phyloP scores from a whole-genome alignment of 2,888 invertebrate genomes.

The Drosophila kanekoi region DNA sequence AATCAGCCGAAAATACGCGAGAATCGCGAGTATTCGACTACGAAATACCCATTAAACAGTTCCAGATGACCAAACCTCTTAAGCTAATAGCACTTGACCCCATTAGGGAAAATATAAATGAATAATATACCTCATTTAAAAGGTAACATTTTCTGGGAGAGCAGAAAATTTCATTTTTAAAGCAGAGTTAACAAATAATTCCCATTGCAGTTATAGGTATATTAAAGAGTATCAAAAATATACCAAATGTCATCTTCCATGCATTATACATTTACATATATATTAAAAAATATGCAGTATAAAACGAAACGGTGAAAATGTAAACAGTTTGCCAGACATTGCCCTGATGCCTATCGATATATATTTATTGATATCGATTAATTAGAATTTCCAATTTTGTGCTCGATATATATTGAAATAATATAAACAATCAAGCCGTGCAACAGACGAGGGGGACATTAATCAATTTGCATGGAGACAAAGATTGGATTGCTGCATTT shows the following conservation, averaged over 20 bases:
- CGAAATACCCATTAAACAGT: conserved; percentile 16
- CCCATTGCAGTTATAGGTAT: too few species aligned
- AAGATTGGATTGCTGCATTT: conserved; percentile 36
- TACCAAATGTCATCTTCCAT: too few species aligned
- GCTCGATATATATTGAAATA: conserved; percentile 6
- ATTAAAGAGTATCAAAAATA: too few species aligned
- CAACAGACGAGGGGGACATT: neutral
- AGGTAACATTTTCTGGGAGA: too few species aligned
- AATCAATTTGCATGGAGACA: conserved; percentile 24
- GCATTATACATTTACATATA: too few species aligned
- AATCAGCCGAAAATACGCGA: conserved; percentile 20
- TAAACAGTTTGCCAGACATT: neutral
- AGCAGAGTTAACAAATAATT: too few species aligned
- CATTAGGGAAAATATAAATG: too few species aligned
- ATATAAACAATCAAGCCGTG: conserved; percentile 7
- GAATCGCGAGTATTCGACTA: conserved; percentile 2
- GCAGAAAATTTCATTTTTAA: too few species aligned
- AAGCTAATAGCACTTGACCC: too few species aligned
- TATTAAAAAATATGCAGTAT: too few species aligned
- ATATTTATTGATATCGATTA: conserved; percentile 14
- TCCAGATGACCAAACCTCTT: neutral
- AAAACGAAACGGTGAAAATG: neutral
- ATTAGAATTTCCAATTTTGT: neutral
- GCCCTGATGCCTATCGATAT: conserved; percentile 26
- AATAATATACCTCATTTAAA: too few species aligned